A percentile compares a stretch with the other conserved stretches of the same genome.
Conservation (phyloP, 2,888 invertebrate species). For the Scaptomyza reducta region DNA sequence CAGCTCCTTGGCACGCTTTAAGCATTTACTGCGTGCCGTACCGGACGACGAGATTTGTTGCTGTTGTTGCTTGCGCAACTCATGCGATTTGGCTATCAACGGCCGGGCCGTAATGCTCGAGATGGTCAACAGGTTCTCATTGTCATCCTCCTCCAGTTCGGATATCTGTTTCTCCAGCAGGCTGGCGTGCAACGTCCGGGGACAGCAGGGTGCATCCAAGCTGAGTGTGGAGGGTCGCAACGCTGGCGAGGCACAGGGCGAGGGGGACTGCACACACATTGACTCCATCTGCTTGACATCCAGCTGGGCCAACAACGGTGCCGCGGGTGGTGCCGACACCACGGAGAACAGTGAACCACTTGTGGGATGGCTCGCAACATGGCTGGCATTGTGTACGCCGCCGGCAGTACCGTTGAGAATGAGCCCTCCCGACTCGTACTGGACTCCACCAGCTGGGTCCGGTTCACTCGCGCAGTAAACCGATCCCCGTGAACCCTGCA, state of each 20-base stretch:
- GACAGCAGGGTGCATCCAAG: conserved; percentile 84
- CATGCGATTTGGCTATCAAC: conserved; percentile 88
- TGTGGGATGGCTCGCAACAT: conserved; percentile 75
- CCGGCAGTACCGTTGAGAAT: conserved; percentile 72
- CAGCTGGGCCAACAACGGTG: conserved; percentile 83
- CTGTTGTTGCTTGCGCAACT: conserved; percentile 84
- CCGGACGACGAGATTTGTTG: conserved; percentile 27
- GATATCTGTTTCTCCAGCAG: conserved; percentile 85
- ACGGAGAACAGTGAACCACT: conserved; percentile 88
- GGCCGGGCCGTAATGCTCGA: conserved; percentile 90
- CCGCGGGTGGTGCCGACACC: conserved; percentile 87
- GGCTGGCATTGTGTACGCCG: conserved; percentile 65
- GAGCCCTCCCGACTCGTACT: conserved; percentile 84
- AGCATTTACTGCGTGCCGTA: conserved; percentile 63
- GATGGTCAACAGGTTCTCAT: conserved; percentile 89
- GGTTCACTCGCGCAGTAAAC: conserved; percentile 85
- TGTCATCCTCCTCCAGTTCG: conserved; percentile 87
- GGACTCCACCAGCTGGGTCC: conserved; percentile 84
- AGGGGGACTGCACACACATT: conserved; percentile 60
- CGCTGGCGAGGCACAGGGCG: conserved; percentile 73
- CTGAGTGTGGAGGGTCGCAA: conserved; percentile 85
- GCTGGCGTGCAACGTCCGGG: conserved; percentile 83
- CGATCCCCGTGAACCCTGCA: conserved; percentile 84
- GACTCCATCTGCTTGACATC: conserved; percentile 81
- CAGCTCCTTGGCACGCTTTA: conserved; percentile 52